phyloP scores from a whole-genome alignment of 2,888 invertebrate genomes.

The Miltochrista miniata region DNA sequence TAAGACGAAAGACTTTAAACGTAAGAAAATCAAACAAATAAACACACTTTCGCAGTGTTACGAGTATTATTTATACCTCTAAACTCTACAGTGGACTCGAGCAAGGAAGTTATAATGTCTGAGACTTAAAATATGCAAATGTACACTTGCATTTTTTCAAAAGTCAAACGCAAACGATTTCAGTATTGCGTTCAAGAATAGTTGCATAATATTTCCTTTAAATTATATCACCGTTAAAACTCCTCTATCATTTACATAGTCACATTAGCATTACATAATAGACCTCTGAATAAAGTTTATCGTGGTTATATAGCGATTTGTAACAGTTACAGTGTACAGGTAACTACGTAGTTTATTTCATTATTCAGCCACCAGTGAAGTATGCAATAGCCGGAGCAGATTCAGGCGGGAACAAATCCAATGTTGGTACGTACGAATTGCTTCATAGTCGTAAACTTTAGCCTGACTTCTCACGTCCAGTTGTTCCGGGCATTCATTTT shows the following conservation, averaged over 20 bases:
- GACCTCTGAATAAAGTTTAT: constrained; percentile 24
- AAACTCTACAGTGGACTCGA: no score
- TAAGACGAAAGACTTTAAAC: no score
- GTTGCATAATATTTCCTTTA: no score
- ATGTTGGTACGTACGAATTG: constrained; percentile 54
- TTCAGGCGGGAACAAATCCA: constrained; percentile 67
- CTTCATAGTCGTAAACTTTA: constrained; percentile 66
- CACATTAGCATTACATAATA: neutral
- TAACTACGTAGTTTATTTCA: constrained; percentile 39
- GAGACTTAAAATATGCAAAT: no score
- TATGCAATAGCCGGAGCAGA: constrained; percentile 59
- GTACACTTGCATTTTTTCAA: no score
- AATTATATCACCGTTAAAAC: no score
- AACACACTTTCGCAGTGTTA: no score
- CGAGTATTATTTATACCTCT: no score
- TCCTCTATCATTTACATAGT: neutral
- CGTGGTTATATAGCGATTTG: constrained; percentile 40
- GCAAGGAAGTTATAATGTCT: no score
- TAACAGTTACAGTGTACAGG: constrained; percentile 47
- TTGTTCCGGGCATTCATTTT: constrained; percentile 64
- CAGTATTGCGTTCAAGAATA: neutral
- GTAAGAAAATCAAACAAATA: no score
- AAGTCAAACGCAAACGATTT: neutral
- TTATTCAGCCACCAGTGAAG: constrained; percentile 61
- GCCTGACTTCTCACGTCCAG: constrained; percentile 54